Conservation (phyloP, 2,888 invertebrate genomes). For the Drosophila greeni region DNA sequence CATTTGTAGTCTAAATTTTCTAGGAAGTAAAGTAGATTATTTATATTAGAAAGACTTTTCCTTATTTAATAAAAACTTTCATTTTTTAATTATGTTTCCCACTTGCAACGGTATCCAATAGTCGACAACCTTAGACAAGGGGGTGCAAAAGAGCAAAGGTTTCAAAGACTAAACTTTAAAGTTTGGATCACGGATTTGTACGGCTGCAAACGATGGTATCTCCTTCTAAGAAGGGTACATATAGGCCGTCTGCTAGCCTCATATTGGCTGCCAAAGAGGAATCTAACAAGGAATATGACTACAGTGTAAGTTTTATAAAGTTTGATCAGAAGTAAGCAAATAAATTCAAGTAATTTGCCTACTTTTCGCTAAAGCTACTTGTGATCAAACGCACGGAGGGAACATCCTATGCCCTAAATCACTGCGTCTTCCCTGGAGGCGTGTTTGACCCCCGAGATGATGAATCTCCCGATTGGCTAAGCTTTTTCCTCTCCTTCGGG, state of each 20-base stretch:
- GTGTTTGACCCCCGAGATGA: constrained; percentile 83
- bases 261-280: constrained; percentile 56
- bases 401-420: constrained; percentile 87
- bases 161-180: constrained; percentile 2
- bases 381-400: constrained; percentile 83
- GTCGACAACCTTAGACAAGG: neutral
- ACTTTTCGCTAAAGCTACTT: constrained; percentile 62
- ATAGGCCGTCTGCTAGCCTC: constrained; percentile 70
- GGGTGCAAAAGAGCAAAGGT: constrained; percentile 52
- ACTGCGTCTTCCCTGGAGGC: constrained; percentile 95
- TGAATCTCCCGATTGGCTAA: constrained; percentile 84
- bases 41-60: neutral
- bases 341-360: neutral
- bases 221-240: constrained; percentile 11
- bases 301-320: constrained; percentile 50
- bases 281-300: constrained; percentile 47
- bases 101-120: neutral
- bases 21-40: neutral
- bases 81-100: neutral
- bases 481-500: constrained; percentile 82
- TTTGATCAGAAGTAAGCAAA: neutral
- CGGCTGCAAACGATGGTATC: constrained; percentile 8
- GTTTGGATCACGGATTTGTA: neutral
- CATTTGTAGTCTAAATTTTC: no score
- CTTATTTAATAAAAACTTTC: no score